phyloP scores from a whole-genome alignment of 37 sponge, comb jelly and placozoan species.

The Spongia lamella region DNA sequence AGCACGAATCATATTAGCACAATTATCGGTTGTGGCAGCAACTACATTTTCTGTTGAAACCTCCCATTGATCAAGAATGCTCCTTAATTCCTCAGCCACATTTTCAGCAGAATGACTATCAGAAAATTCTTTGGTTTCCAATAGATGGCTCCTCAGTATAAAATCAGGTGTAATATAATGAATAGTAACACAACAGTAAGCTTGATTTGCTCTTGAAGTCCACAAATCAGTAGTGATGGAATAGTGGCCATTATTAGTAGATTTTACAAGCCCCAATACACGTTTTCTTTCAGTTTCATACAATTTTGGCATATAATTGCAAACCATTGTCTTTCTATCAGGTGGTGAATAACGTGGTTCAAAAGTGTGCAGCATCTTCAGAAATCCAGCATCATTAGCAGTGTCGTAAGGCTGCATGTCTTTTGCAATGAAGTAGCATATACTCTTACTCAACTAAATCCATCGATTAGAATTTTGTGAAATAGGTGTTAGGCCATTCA shows the following conservation, averaged over 20 bases:
- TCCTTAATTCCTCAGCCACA: slow-evolving; percentile 17
- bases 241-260: background rate
- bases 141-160: slow-evolving; percentile 8
- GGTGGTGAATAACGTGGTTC: slow-evolving; percentile 46
- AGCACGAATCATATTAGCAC: slow-evolving; percentile 21
- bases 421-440: slow-evolving; percentile 38
- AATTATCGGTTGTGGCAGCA: slow-evolving; percentile 25
- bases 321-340: slow-evolving; percentile 18
- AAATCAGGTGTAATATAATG: slow-evolving; percentile 20
- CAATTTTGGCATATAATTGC: slow-evolving; percentile 25
- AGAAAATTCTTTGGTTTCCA: slow-evolving; percentile 7
- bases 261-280: background rate
- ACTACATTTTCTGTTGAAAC: background rate
- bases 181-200: slow-evolving; percentile 26
- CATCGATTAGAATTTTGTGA: background rate
- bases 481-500: background rate
- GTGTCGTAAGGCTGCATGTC: slow-evolving; percentile 40
- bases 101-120: slow-evolving; percentile 13
- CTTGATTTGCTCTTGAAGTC: slow-evolving; percentile 25
- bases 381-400: slow-evolving; percentile 41
- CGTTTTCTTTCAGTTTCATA: slow-evolving; percentile 26
- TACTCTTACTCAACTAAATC: slow-evolving; percentile 1
- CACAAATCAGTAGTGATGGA: slow-evolving; percentile 41
- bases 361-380: slow-evolving; percentile 11
- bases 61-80: slow-evolving; percentile 14